A percentile compares a stretch with the other conserved stretches of the same genome.
Evolutionary conservation across 2,888 invertebrate species (phyloP).

Genomic region (Lasius platythorax): DNA sequence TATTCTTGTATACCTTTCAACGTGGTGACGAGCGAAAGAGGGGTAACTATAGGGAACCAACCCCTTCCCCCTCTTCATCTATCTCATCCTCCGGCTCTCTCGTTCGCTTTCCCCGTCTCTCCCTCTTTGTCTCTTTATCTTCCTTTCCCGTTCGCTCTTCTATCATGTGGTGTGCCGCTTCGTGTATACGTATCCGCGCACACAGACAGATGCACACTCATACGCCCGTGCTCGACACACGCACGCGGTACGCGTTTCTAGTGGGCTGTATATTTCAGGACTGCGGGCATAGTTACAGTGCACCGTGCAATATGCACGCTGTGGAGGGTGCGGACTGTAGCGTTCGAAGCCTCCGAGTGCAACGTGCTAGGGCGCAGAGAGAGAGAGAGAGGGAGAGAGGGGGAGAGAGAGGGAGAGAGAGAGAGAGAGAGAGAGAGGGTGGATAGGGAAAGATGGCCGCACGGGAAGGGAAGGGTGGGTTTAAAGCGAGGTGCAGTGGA

Average conservation of each 20-base stretch:
- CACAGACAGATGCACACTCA: conserved; percentile 12
- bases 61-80: conserved; percentile 15
- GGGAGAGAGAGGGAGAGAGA: conserved; percentile 12
- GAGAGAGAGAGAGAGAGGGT: conserved; percentile 28
- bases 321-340: conserved; percentile 75
- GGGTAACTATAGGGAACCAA: conserved; percentile 67
- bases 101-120: conserved; percentile 4
- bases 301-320: conserved; percentile 82
- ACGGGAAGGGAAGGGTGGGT: conserved; percentile 64
- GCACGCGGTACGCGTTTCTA: conserved; percentile 71
- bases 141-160: conserved; percentile 47
- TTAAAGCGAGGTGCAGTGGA: conserved; percentile 79
- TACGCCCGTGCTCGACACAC: conserved; percentile 57
- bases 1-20: conserved; percentile 77
- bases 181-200: conserved; percentile 22
- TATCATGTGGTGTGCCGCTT: conserved; percentile 54
- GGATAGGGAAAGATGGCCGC: conserved; percentile 51
- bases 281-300: conserved; percentile 82
- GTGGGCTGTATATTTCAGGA: conserved; percentile 83
- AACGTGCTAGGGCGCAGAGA: conserved; percentile 40
- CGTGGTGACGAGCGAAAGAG: conserved; percentile 78
- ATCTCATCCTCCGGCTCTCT: conserved; percentile 28
- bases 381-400: conserved; percentile 21
- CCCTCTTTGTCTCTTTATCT: conserved; percentile 33
- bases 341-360: conserved; percentile 68